A percentile compares a stretch with the other conserved stretches of the same genome.
Conservation (phyloP, 2,888 invertebrate genomes). For the Tetragnatha montana region DNA sequence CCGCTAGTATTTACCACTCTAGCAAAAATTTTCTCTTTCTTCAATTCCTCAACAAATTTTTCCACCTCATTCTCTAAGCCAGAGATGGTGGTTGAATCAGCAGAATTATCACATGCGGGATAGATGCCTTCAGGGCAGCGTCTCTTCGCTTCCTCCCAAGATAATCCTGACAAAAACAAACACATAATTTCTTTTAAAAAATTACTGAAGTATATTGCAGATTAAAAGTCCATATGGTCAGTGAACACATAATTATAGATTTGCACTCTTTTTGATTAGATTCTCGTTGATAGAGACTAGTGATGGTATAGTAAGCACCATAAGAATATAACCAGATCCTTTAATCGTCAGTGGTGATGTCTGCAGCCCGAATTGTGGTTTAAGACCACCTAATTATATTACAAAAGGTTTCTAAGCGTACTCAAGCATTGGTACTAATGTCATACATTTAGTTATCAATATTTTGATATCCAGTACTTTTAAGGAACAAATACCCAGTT, state of each 20-base stretch:
- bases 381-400: too few relatives aligned
- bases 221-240: neutral
- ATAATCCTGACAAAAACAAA: conserved; percentile 78
- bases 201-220: neutral
- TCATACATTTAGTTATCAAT: too few relatives aligned
- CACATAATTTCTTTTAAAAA: neutral
- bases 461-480: too few relatives aligned
- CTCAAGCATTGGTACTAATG: too few relatives aligned
- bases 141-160: conserved; percentile 87
- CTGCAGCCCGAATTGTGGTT: too few relatives aligned
- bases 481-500: too few relatives aligned
- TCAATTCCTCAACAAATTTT: conserved; percentile 32
- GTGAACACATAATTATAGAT: neutral
- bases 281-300: too few relatives aligned
- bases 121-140: conserved; percentile 86
- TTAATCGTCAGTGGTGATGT: too few relatives aligned
- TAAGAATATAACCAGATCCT: too few relatives aligned
- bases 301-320: too few relatives aligned
- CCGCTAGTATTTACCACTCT: conserved; percentile 90
- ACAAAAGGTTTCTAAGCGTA: too few relatives aligned
- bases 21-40: conserved; percentile 85
- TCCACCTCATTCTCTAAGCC: conserved; percentile 82
- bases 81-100: conserved; percentile 94
- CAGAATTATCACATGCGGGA: conserved; percentile 95
- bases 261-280: too few relatives aligned